Base-by-base conservation (phyloP, 2,888 invertebrate species). In the Sialis lutaria region DNA sequence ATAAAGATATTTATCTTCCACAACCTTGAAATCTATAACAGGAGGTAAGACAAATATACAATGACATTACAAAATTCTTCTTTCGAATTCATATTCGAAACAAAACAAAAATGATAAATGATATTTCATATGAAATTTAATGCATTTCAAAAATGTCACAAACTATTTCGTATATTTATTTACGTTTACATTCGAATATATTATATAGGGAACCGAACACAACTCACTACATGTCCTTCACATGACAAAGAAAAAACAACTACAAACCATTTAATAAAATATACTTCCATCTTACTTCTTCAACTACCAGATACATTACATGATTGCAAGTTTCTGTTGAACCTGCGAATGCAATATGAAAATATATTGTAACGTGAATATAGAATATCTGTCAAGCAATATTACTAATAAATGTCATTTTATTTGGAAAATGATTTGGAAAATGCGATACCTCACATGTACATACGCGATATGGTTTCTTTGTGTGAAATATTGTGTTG, bases 391-490 rank as follows among this genome's bases (percentile, higher is more conserved):
- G 47, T 47, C 47, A 47, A 31, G 37, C 33, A 33, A 42, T 47
- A 47, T 47, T 47, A 42, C 40, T 47, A 47, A 47, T 47, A 47
- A 47, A 33, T 47, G 47, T 47, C 47, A 47, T 41, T 46, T 42
- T 42, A 42, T 46, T 42, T 46, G 46, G 42, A 47, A 45, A 47
- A 42, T 33, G 42, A 47, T 47, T 42, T 47, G 42, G 32, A 8
- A 37, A 30, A 42, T 37, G 37, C 37, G 37, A 37, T 37, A 37
- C 12, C 37, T 37, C n/a, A n/a, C 12, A 10, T 10, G 10, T 37
- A 10, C 37, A 12, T 37, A 8, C 37, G 37, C 37, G 22, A 22
- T 22, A 22, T 22, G 22, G 22, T 22, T 22, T 22, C 22, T 22
- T 22, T 22, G 22, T 22, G 22, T 22, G 22, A 22, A 22, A 22